A percentile compares a stretch with the other conserved stretches of the same genome.
phyloP scores from a whole-genome alignment of 2,888 invertebrate genomes.

The Maniola hyperantus region DNA sequence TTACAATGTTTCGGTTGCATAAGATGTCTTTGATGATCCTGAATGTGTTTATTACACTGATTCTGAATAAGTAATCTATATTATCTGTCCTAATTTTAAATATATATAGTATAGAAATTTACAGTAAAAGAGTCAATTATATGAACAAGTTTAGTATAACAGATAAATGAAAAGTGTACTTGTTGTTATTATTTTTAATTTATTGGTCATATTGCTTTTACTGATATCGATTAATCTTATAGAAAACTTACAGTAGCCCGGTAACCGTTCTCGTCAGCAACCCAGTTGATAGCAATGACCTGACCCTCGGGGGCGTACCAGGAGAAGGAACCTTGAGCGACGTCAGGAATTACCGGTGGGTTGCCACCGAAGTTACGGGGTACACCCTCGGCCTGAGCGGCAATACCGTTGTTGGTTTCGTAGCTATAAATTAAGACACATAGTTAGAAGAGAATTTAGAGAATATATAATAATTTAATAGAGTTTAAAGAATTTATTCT shows the following conservation, averaged over 20 bases:
- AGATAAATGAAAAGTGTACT: no score
- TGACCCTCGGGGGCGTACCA: conserved; percentile 85
- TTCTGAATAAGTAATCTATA: no score
- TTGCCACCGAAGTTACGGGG: conserved; percentile 78
- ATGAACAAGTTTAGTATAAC: no score
- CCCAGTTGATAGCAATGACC: conserved; percentile 80
- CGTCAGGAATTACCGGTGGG: conserved; percentile 61
- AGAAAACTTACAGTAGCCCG: conserved; percentile 76
- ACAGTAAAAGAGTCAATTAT: no score
- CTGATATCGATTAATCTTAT: not conserved
- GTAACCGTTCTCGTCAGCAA: conserved; percentile 88
- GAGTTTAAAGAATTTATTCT: no score
- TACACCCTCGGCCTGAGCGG: conserved; percentile 81
- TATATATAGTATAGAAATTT: no score
- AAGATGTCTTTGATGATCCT: no score
- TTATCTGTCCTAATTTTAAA: no score
- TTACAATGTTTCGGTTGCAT: no score
- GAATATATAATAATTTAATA: no score
- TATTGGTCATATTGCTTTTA: not conserved
- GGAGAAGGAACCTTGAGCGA: conserved; percentile 78
- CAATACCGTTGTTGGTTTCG: conserved; percentile 85
- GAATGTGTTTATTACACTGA: no score
- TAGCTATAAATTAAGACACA: conserved; percentile 59
- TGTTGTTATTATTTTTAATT: not conserved
- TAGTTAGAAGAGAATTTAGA: no score